Base-by-base conservation (phyloP, 2,888 invertebrate genomes). In the Gastrophysa polygoni region DNA sequence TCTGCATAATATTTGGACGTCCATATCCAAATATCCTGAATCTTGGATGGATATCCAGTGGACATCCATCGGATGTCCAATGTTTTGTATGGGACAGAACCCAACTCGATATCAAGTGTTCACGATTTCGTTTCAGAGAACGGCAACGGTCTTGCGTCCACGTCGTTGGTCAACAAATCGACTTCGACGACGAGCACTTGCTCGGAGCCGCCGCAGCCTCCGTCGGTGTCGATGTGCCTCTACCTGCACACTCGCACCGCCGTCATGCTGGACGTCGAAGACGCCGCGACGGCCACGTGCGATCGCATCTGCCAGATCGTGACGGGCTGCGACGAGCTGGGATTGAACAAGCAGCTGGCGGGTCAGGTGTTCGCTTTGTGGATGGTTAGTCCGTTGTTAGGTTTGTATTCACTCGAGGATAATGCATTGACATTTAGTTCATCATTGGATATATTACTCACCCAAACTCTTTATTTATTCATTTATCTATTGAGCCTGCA, bases 381-480 rank as follows among this genome's bases (percentile, higher is more conserved):
- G 98, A 92, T 98, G 87, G 91, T 92, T 70, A 97, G 96, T 72
- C 91, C 94, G 1, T 85, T 95, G 59, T 82, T 98, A 77, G 92
- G 92, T 92, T 17, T 54, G 20, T 57, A 24, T 17, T 32, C 24
- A 7, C 7, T 3, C 24, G 24, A 24, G 3, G 7, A 5, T 24
- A 7, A 24, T 24, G 24, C 3, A 3, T 24, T 24, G 24, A 7
- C 7, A 7, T 24, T 24, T n/a, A n/a, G n/a, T n/a, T n/a, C n/a
- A n/a, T n/a, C n/a, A n/a, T n/a, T n/a, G n/a, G n/a, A n/a, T n/a
- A n/a, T n/a, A n/a, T n/a, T n/a, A n/a, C n/a, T n/a, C n/a, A n/a
- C n/a, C n/a, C n/a, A n/a, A n/a, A n/a, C n/a, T n/a, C n/a, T n/a
- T n/a, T n/a, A n/a, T n/a, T n/a, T n/a, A n/a, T n/a, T n/a, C n/a